These are phyloP conservation scores for Artemia franciscana DNA, from an alignment of 1,140 invertebrate genomes.

Conservation along the genomic window DNA sequence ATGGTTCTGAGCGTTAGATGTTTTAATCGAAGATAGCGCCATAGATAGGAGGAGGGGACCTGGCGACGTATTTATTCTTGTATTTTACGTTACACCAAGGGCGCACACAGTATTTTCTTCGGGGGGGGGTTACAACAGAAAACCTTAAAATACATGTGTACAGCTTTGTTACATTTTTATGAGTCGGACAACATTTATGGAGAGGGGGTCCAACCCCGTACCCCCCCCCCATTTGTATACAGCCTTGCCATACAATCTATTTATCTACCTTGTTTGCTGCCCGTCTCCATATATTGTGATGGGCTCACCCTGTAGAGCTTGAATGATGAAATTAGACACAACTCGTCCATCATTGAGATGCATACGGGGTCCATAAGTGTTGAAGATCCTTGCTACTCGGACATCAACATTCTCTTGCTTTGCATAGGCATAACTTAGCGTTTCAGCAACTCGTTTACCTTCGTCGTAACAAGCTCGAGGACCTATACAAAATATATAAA, in stretches of 20 bases:
- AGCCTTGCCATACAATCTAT: background rate
- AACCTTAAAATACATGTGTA: no score
- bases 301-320: slow-evolving; percentile 77
- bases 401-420: slow-evolving; percentile 89
- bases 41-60: no score
- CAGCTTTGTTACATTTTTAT: no score
- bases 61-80: no score
- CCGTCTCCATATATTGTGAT: slow-evolving; percentile 94
- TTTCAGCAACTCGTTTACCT: slow-evolving; percentile 90
- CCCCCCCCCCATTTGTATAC: background rate
- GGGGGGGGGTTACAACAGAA: no score
- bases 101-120: no score
- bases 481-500: slow-evolving; percentile 11
- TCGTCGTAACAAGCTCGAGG: slow-evolving; percentile 93
- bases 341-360: slow-evolving; percentile 96
- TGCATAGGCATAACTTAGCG: slow-evolving; percentile 84
- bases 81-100: no score
- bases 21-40: no score
- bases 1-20: no score
- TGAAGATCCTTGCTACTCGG: slow-evolving; percentile 91
- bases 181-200: no score
- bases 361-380: slow-evolving; percentile 99
- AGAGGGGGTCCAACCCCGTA: background rate
- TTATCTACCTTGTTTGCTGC: slow-evolving; percentile 42
- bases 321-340: slow-evolving; percentile 95